Percentiles rank a stretch among this genome's conserved stretches.
Evolutionary conservation across 2,797 vertebrate species (phyloP).

Genomic region (Cryptoprocta ferox): DNA sequence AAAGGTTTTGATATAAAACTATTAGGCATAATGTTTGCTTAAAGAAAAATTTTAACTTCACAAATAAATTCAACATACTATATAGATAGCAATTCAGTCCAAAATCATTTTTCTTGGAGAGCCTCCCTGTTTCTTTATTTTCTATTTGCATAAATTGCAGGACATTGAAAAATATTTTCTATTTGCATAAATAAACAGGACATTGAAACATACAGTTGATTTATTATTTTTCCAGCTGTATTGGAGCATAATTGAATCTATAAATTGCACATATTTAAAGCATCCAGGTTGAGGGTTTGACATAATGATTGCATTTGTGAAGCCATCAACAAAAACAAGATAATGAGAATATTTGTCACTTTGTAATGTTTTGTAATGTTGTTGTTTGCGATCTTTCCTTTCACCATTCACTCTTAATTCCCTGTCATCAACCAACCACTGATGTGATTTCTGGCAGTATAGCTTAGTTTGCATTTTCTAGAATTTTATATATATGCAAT

Average conservation of each 20-base stretch:
- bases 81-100: not conserved
- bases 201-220: not conserved
- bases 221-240: not conserved
- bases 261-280: not conserved
- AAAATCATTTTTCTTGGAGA: not conserved
- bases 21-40: not conserved
- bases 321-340: not conserved
- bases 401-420: fast-evolving
- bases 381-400: not conserved
- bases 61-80: not conserved
- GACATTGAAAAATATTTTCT: not conserved
- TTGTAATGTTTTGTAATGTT: not conserved
- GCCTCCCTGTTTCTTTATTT: not conserved
- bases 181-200: not conserved
- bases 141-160: not conserved
- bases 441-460: not conserved
- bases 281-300: not conserved
- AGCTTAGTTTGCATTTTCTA: not conserved
- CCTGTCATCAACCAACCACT: not conserved
- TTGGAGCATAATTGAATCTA: not conserved
- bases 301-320: not conserved
- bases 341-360: not conserved
- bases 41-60: not conserved
- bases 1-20: not conserved
- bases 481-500: not conserved